Percentiles rank a stretch among this genome's conserved stretches.
These are phyloP conservation scores for Zophobas morio DNA, from an alignment of 1,140 invertebrate genomes.

Conservation along the genomic window DNA sequence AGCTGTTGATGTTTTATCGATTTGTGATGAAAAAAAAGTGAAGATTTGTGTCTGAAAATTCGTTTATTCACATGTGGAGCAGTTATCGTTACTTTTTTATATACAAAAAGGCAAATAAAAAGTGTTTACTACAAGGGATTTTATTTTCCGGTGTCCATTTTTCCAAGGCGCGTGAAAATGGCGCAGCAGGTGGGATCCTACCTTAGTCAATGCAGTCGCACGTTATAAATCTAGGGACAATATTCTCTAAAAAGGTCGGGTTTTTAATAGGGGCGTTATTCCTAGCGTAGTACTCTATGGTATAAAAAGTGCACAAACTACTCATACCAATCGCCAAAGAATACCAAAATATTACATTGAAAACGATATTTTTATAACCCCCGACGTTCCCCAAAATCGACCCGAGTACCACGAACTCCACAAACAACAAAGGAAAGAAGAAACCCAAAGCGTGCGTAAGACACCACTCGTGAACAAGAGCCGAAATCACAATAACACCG, in stretches of 20 bases:
- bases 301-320: conserved; percentile 7
- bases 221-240: conserved; percentile 27
- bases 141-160: not conserved
- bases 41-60: conserved; percentile 19
- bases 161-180: too few species aligned
- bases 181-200: too few species aligned
- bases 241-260: conserved; percentile 10
- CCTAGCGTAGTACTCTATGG: conserved; percentile 23
- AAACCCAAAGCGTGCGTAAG: conserved; percentile 16
- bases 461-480: conserved; percentile 71
- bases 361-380: conserved; percentile 5
- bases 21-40: conserved; percentile 20
- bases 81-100: conserved; percentile 40
- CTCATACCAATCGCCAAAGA: not conserved
- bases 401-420: conserved; percentile 24
- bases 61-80: conserved; percentile 29
- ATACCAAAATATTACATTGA: conserved; percentile 31
- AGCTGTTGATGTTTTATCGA: conserved; percentile 13
- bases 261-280: conserved; percentile 3
- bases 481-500: conserved; percentile 70
- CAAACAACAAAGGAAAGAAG: conserved; percentile 30
- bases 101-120: conserved; percentile 30
- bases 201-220: conserved; percentile 10
- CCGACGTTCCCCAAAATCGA: conserved; percentile 1
- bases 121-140: conserved; percentile 13